phyloP scores from a whole-genome alignment of 1,140 invertebrate species.

The Aporrectodea caliginosa region DNA sequence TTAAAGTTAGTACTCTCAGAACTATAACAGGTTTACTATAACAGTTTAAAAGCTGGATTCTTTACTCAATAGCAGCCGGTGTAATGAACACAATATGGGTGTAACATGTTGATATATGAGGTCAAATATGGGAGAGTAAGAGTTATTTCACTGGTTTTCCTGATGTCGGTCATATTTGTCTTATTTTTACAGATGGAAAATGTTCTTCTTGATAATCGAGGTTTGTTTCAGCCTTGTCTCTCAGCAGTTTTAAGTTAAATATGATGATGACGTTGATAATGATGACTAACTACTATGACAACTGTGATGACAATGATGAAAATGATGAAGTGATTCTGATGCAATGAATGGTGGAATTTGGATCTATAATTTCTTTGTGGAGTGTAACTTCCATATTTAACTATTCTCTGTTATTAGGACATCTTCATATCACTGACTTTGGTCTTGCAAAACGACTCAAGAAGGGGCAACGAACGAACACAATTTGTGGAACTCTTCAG shows the following conservation, averaged over 20 bases:
- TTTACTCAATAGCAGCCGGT: no score
- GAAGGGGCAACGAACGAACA: constrained; percentile 69
- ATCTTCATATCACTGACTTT: constrained; percentile 83
- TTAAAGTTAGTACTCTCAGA: no score
- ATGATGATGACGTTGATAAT: not conserved
- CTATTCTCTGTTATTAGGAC: constrained; percentile 55
- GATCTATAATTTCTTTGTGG: no score
- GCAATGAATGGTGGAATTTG: no score
- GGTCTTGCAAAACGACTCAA: constrained; percentile 87
- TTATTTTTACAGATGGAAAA: constrained; percentile 66
- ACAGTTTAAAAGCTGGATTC: no score
- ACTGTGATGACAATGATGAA: not conserved
- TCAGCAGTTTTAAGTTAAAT: constrained; percentile 4
- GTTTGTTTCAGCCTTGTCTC: constrained; percentile 37
- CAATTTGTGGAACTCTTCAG: constrained; percentile 83
- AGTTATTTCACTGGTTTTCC: constrained; percentile 16
- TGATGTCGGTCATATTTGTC: constrained; percentile 16
- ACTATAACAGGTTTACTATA: no score
- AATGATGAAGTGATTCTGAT: constrained; percentile 3
- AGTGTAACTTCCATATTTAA: not conserved
- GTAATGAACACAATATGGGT: no score
- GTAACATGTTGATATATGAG: no score
- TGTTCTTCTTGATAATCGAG: constrained; percentile 72
- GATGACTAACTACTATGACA: constrained; percentile 1
- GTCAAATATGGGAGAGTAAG: no score